phyloP scores from a whole-genome alignment of 2,113 vertebrate species.

The Prolemur simus region DNA sequence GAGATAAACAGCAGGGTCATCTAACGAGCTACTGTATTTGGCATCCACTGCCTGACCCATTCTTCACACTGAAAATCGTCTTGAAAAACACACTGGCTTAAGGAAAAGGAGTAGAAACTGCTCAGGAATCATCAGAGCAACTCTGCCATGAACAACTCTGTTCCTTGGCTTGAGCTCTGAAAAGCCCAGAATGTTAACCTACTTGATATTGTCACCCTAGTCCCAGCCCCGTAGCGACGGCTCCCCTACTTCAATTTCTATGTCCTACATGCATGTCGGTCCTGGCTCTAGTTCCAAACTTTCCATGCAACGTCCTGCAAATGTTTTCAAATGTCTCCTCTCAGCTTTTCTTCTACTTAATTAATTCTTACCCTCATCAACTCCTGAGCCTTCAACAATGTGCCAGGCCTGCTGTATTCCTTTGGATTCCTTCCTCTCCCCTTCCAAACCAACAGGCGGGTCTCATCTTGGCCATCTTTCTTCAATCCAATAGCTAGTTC shows the following conservation, averaged over 20 bases:
- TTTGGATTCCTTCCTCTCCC: not conserved
- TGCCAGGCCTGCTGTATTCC: not conserved
- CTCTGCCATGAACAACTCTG: not conserved
- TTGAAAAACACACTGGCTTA: not conserved
- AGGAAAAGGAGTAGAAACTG: not conserved
- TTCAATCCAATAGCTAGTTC: not conserved
- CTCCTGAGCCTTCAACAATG: not conserved
- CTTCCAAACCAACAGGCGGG: not conserved
- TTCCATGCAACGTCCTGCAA: not conserved
- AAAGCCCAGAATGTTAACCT: not conserved
- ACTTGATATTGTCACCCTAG: not conserved
- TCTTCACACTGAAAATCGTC: not conserved
- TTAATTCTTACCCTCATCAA: not conserved
- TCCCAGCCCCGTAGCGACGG: not conserved
- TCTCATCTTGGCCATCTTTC: accelerated
- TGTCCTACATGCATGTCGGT: not conserved
- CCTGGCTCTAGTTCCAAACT: not conserved
- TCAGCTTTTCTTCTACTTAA: not conserved
- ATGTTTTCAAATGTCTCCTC: not conserved
- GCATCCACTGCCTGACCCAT: not conserved
- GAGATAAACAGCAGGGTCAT: not conserved
- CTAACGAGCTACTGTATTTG: not conserved
- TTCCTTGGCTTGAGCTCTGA: not conserved
- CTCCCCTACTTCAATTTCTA: not conserved
- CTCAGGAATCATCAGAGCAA: not conserved